Base-by-base conservation (phyloP, 2,888 invertebrate genomes). In the Mythimna albipuncta region DNA sequence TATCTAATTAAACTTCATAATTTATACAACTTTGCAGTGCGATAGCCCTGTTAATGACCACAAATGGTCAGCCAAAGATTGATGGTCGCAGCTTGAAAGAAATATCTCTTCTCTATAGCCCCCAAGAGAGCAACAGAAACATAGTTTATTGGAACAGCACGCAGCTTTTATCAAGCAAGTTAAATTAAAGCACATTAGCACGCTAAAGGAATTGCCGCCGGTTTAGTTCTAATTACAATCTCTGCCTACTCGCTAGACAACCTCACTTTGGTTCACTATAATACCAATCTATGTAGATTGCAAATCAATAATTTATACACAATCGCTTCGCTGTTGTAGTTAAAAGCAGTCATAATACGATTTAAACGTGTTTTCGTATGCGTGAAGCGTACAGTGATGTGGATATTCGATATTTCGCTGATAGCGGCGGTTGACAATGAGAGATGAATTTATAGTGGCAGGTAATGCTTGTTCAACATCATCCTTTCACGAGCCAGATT, bases 311-410 rank as follows among this genome's bases (percentile, higher is more conserved):
- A 89, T 89, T 90, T 89, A 90, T 88, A 88, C 88, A 88, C 88
- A 89, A 89, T 87, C 84, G 83, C 85, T 85, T 63, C 85, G 82
- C 77, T 84, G 87, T 89, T 89, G 88, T 90, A 88, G 88, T 90
- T 87, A 90, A 90, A 89, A 88, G 89, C 90, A 85, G 85, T 89
- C 88, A 90, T 91, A 91, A 91, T 90, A 87, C 90, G 88, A 89
- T 91, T 90, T 89, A 89, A 91, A 88, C 87, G 84, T 89, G 89
- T 89, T 90, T 92, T 91, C 89, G 90, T 91, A 93, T 92, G 91
- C 92, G 89, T 87, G 85, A 87, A 89, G 88, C 91, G 91, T 89
- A 81, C 82, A 81, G 70, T 83, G 87, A 84, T 89, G 90, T 90
- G 90, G 91, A 90, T 89, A 91, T 91, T 91, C 90, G 90, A 91